phyloP scores from a whole-genome alignment of 2,797 vertebrate species.

The Yasuhikotakia modesta region DNA sequence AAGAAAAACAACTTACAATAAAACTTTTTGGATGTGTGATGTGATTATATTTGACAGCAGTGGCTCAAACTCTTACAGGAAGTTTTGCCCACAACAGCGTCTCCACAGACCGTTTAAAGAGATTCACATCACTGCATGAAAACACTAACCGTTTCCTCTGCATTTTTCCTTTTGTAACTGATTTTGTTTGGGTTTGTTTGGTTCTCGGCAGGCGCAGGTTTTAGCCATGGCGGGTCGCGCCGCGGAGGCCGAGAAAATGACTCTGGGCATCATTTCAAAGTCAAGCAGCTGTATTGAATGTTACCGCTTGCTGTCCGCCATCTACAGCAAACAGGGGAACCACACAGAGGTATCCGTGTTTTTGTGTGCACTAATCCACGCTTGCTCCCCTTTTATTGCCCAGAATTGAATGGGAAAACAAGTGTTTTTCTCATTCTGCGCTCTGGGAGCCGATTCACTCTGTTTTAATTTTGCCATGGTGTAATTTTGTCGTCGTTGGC shows the following conservation, averaged over 20 bases:
- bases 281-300: constrained; percentile 86
- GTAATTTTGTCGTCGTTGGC: not conserved
- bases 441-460: not conserved
- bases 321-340: constrained; percentile 90
- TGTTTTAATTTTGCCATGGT: not conserved
- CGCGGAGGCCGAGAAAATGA: constrained; percentile 86
- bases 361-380: not conserved
- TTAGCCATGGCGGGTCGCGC: constrained; percentile 84
- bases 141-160: not conserved
- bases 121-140: constrained; percentile 23
- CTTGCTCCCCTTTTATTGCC: not conserved
- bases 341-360: constrained; percentile 75
- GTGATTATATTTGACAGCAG: not conserved
- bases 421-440: not conserved
- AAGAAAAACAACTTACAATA: not conserved
- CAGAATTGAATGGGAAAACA: not conserved
- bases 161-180: not conserved
- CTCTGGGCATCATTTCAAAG: constrained; percentile 79
- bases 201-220: constrained; percentile 85
- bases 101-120: constrained; percentile 26
- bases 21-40: not conserved
- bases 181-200: not conserved
- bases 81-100: not conserved
- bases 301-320: constrained; percentile 92
- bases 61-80: constrained; percentile 1